These are phyloP conservation scores for Pachyramphus minor DNA, from an alignment of 2,113 vertebrate species.

Conservation along the genomic window DNA sequence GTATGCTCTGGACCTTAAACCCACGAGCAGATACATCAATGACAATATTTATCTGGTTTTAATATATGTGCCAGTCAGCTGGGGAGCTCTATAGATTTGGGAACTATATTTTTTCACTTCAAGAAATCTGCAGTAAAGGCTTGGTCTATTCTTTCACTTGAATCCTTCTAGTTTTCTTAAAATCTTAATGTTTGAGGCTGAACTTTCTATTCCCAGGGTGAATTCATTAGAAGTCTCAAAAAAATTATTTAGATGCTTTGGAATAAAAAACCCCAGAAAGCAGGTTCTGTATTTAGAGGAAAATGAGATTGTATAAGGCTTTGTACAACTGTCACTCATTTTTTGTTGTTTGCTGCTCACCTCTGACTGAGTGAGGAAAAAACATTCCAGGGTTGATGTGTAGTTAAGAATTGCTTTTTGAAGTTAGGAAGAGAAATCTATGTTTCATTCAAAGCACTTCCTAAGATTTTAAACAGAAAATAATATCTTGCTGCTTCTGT, in stretches of 20 bases:
- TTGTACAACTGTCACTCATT: background rate
- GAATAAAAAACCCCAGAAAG: background rate
- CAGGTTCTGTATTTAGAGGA: background rate
- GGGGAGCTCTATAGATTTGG: background rate
- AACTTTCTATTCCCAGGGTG: background rate
- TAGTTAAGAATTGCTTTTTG: background rate
- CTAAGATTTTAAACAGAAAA: background rate
- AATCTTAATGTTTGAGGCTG: background rate
- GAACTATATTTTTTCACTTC: background rate
- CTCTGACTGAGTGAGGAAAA: background rate
- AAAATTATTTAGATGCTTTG: background rate
- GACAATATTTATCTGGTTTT: background rate
- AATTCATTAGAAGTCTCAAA: background rate
- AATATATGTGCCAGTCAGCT: background rate
- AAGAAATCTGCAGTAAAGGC: background rate
- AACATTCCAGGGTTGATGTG: background rate
- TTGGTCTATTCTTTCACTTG: background rate
- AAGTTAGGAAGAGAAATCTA: background rate
- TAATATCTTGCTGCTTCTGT: background rate
- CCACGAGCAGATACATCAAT: background rate
- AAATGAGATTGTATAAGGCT: background rate
- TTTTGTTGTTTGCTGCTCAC: background rate
- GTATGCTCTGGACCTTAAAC: background rate
- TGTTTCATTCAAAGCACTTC: background rate
- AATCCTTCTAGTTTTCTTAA: background rate